A percentile compares a stretch with the other conserved stretches of the same genome.
These are phyloP conservation scores for Amphiprion ocellaris DNA, from an alignment of 2,113 vertebrate genomes.

Conservation along the genomic window DNA sequence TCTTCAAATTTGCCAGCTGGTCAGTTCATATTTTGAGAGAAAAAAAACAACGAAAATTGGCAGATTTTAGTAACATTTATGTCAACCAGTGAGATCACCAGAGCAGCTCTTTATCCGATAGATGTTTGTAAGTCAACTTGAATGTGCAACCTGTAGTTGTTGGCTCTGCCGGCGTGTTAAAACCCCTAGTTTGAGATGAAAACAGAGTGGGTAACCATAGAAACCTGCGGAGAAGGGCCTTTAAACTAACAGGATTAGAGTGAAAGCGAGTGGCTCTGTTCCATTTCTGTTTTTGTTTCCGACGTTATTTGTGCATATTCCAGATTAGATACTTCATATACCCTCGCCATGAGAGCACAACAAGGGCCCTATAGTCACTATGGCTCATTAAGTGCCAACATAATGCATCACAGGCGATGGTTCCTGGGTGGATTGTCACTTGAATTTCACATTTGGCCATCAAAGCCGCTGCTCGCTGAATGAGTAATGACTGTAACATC, in stretches of 20 bases:
- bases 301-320: conserved; percentile 69
- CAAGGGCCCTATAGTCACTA: conserved; percentile 63
- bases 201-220: conserved; percentile 80
- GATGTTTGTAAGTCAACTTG: conserved; percentile 30
- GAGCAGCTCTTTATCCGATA: conserved; percentile 2
- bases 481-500: conserved; percentile 68
- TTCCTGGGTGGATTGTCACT: conserved; percentile 74
- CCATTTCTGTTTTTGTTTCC: conserved; percentile 71
- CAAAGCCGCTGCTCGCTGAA: conserved; percentile 57
- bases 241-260: conserved; percentile 81
- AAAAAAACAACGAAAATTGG: not conserved
- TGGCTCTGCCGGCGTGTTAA: conserved; percentile 54
- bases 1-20: conserved; percentile 12
- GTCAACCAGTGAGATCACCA: conserved; percentile 9
- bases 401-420: conserved; percentile 69
- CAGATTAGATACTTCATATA: conserved; percentile 77
- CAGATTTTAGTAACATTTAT: conserved; percentile 19
- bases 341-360: conserved; percentile 60
- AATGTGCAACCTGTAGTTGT: conserved; percentile 58
- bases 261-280: conserved; percentile 70
- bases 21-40: not conserved
- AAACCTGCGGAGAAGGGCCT: conserved; percentile 70
- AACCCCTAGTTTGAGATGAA: conserved; percentile 60
- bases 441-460: conserved; percentile 74
- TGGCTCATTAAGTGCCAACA: conserved; percentile 72